A percentile compares a stretch with the other conserved stretches of the same genome.
Evolutionary conservation across 2,113 vertebrate genomes (phyloP).

Genomic region (Shinisaurus crocodilurus): DNA sequence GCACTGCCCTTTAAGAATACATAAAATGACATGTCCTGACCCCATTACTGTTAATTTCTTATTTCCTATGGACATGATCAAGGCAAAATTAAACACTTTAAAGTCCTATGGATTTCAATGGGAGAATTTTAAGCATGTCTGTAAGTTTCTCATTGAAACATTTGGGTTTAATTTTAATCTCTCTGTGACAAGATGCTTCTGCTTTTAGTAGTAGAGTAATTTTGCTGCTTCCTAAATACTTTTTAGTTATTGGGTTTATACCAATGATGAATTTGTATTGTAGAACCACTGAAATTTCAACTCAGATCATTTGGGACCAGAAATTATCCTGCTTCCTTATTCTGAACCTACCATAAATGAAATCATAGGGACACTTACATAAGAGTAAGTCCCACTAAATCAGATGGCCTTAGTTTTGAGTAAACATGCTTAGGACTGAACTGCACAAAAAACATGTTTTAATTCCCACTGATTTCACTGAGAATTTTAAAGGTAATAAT

Average conservation of each 20-base stretch:
- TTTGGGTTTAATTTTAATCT: neutral
- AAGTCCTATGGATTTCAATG: neutral
- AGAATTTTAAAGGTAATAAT: neutral
- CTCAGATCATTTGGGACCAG: neutral
- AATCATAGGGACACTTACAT: neutral
- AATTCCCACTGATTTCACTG: neutral
- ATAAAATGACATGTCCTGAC: neutral
- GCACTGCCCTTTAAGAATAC: neutral
- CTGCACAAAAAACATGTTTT: too few species aligned
- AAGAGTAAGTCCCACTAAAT: neutral
- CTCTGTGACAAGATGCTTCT: neutral
- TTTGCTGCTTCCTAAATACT: neutral
- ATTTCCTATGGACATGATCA: neutral
- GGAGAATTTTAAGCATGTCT: neutral
- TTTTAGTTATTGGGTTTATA: neutral
- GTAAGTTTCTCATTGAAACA: neutral
- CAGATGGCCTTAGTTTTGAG: neutral
- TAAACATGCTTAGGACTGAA: too few species aligned
- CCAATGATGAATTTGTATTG: neutral
- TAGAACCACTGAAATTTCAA: neutral
- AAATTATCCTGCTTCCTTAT: neutral
- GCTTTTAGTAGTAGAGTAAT: neutral
- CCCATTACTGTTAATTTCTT: neutral
- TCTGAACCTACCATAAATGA: neutral
- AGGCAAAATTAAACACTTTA: neutral